Evolutionary conservation across 2,113 vertebrate species (phyloP).

Genomic region (Forbesichthys papilliferus): DNA sequence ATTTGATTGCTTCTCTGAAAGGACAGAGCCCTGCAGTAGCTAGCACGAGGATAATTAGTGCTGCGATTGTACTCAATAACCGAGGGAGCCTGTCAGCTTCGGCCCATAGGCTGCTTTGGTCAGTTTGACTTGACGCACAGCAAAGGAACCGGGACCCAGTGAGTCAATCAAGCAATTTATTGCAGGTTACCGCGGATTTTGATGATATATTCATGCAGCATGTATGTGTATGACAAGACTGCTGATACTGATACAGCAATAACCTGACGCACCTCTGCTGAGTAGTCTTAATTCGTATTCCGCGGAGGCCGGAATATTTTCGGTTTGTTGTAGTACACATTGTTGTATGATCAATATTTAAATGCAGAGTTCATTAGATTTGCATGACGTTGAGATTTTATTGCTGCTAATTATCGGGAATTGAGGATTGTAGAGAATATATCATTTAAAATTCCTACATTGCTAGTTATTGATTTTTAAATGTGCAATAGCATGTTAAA

Average conservation of each 20-base stretch:
- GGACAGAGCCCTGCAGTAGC: constrained; percentile 71
- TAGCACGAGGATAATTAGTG: constrained; percentile 71
- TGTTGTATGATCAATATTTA: constrained; percentile 39
- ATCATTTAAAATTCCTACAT: constrained; percentile 21
- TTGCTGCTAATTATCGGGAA: constrained; percentile 33
- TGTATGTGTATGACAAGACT: constrained; percentile 67
- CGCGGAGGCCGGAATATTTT: constrained; percentile 34
- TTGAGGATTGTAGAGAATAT: not conserved
- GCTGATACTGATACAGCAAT: constrained; percentile 59
- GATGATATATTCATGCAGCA: constrained; percentile 66
- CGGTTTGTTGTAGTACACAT: constrained; percentile 24
- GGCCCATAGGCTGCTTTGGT: constrained; percentile 61
- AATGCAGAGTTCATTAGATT: constrained; percentile 27
- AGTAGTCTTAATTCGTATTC: constrained; percentile 44
- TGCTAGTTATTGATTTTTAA: constrained; percentile 9
- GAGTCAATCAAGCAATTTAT: constrained; percentile 70
- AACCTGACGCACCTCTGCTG: constrained; percentile 52
- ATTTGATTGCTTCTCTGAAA: constrained; percentile 77
- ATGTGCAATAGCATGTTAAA: not conserved
- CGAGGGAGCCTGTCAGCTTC: constrained; percentile 50
- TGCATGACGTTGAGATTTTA: constrained; percentile 20
- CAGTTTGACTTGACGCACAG: constrained; percentile 64
- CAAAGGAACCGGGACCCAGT: constrained; percentile 48
- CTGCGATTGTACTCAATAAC: constrained; percentile 68
- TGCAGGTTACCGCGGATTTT: constrained; percentile 64